Percentiles rank a stretch among this genome's conserved stretches.
These are phyloP conservation scores for Illadopsis cleaveri DNA, from an alignment of 2,113 vertebrate genomes.

Conservation along the genomic window DNA sequence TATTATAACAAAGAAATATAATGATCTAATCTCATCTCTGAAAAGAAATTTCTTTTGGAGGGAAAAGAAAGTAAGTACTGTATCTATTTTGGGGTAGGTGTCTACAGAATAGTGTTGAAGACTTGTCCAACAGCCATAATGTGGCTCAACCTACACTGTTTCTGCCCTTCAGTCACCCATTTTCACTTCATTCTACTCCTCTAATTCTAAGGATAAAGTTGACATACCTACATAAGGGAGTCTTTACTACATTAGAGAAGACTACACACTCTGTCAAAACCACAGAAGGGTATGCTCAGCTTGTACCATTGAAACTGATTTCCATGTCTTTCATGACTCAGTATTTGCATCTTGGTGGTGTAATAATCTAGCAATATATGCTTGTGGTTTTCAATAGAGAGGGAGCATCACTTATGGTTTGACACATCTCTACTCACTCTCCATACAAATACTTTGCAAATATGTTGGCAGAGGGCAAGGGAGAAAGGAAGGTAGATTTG, in stretches of 20 bases:
- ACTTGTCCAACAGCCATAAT: background rate
- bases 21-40: background rate
- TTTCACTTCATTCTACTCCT: background rate
- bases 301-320: background rate
- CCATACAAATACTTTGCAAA: background rate
- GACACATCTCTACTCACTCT: background rate
- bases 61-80: background rate
- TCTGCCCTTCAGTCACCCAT: background rate
- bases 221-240: background rate
- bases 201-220: background rate
- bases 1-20: background rate
- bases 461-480: background rate
- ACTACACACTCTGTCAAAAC: background rate
- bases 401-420: background rate
- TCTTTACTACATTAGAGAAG: background rate
- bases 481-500: background rate
- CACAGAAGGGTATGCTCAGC: background rate
- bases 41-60: background rate
- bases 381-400: background rate
- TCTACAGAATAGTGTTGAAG: background rate
- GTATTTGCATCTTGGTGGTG: background rate
- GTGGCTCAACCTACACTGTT: fast-evolving
- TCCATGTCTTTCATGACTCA: background rate
- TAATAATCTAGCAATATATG: background rate
- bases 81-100: background rate